Percentiles rank a stretch among this genome's conserved stretches.
Conservation (phyloP, 2,113 vertebrate genomes). For the Calcarius ornatus region DNA sequence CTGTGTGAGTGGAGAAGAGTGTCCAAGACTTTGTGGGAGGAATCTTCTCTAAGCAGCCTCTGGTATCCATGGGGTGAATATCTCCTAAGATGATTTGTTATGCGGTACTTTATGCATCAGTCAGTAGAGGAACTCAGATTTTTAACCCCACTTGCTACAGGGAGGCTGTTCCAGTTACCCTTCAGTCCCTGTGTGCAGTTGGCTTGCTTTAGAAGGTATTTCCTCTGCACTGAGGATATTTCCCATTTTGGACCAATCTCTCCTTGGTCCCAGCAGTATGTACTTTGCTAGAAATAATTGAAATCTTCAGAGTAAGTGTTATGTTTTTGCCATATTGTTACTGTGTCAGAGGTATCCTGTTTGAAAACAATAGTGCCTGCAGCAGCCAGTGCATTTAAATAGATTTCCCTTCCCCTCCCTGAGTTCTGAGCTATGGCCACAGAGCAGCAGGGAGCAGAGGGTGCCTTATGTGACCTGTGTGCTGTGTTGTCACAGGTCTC, state of each 20-base stretch:
- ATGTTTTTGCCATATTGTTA: not conserved
- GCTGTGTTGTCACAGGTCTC: constrained; percentile 80
- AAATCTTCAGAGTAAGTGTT: not conserved
- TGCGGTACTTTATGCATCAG: not conserved
- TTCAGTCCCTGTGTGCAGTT: not conserved
- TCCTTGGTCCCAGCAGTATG: not conserved
- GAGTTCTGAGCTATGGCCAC: not conserved
- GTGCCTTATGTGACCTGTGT: not conserved
- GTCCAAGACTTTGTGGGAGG: not conserved
- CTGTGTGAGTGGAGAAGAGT: not conserved
- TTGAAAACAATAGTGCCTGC: constrained; percentile 1
- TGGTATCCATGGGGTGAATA: not conserved
- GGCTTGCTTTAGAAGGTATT: not conserved
- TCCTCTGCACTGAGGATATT: not conserved
- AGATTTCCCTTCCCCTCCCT: not conserved
- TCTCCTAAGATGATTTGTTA: not conserved
- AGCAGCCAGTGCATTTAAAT: not conserved
- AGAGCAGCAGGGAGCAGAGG: not conserved
- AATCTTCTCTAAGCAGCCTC: not conserved
- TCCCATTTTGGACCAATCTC: not conserved
- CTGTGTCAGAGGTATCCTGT: not conserved
- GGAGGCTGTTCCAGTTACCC: not conserved
- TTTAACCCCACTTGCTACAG: not conserved
- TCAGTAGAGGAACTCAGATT: not conserved
- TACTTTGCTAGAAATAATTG: not conserved